Percentiles rank a stretch among this genome's conserved stretches.
phyloP scores from a whole-genome alignment of 2,113 vertebrate genomes.

The Galemys pyrenaicus region DNA sequence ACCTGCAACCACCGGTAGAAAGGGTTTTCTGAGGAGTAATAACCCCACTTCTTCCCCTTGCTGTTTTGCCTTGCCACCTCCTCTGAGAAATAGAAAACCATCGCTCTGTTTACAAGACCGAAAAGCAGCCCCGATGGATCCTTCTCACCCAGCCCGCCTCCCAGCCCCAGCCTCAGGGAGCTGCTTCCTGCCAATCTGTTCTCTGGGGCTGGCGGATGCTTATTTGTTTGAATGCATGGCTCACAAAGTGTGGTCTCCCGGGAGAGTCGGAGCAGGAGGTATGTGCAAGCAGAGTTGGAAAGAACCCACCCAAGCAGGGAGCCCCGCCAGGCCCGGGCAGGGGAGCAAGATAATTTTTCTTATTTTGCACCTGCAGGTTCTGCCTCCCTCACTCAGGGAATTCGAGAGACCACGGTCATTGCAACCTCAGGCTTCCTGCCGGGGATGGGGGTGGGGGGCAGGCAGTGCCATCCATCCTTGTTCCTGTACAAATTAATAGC shows the following conservation, averaged over 20 bases:
- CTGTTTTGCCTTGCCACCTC: neutral
- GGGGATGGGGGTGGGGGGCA: too few species aligned
- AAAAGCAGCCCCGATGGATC: neutral
- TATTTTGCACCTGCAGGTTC: rapidly evolving
- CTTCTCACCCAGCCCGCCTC: neutral
- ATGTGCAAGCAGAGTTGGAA: neutral
- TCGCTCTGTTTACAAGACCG: neutral
- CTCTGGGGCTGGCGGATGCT: neutral
- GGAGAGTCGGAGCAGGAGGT: neutral
- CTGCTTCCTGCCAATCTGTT: neutral
- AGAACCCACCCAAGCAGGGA: neutral
- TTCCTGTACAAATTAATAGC: slow-evolving; percentile 14
- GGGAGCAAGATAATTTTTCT: neutral
- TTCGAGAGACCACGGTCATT: neutral
- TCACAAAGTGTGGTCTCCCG: rapidly evolving
- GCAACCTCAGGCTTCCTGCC: neutral
- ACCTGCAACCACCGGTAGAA: neutral
- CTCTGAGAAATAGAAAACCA: neutral
- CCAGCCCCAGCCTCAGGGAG: neutral
- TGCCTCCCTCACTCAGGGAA: neutral
- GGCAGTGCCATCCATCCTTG: neutral
- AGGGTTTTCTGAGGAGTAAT: neutral
- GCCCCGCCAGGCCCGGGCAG: neutral
- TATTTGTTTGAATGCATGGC: neutral
- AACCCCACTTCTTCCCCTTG: neutral